Evolutionary conservation across 1,140 invertebrate genomes (phyloP), one percentile per base, ranked within the genome.

Genomic region (Tenebrio molitor): DNA sequence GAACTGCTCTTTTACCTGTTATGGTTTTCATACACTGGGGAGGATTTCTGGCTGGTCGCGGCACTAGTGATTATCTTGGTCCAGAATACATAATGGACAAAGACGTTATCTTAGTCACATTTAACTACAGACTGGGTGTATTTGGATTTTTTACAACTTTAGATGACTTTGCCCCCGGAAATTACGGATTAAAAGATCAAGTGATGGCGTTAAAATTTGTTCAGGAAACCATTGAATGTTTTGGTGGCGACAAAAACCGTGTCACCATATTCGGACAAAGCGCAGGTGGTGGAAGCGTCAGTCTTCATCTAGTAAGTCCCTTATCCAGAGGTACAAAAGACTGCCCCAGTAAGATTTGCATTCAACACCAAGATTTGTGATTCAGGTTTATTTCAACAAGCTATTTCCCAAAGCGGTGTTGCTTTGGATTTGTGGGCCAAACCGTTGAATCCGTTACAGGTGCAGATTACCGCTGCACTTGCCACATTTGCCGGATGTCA

Each of bases 161-260:
- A 67, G 80, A 84, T 2, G 76, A 85, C 15, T 85, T 87, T 0
- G 86, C 89, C 0, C 91, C 91, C 6, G 93, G 93, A 77, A 88
- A 89, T 80, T 96, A 95, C 77, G 92, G 91, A 0, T 81, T 93
- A 19, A 90, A 91, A 79, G 93, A 94, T 83, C 91, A 93, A 81
- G 88, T 91, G 2, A 80, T 84, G 15, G 89, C 91, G 0, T 79
- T 94, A 0, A 83, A 86, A 16, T 95, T 92, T 92, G 83, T 94
- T 0, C 85, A 89, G 74, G 78, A 88, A 14, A 91, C 93, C 75
- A 92, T 94, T 21, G 83, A 76, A 0, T 80, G 84, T 0, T 94
- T 94, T 78, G 92, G 92, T 0, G 93, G 92, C 0, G 90, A 95
- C 83, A 87, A 90, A 0, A 84, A 86, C 65, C 80, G 83, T 2